Evolutionary conservation across 2,113 vertebrate species (phyloP).

Genomic region (Struthio camelus): DNA sequence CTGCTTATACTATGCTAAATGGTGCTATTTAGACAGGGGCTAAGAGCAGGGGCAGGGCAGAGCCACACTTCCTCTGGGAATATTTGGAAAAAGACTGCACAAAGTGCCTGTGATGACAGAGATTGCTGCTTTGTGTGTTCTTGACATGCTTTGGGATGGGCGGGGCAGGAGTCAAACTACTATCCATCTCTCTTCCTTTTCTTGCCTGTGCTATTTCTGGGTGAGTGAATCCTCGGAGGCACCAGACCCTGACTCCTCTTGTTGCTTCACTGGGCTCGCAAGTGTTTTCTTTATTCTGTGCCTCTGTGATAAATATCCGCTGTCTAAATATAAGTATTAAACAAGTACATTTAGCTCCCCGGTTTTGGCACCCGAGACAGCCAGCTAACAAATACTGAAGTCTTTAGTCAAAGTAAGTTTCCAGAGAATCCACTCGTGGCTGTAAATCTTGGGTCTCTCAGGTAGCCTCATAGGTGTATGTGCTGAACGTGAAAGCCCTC

Average conservation of each 20-base stretch:
- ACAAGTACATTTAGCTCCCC: background rate
- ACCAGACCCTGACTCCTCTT: background rate
- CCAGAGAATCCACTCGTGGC: background rate
- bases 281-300: background rate
- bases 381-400: background rate
- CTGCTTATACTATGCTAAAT: background rate
- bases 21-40: slow-evolving; percentile 17
- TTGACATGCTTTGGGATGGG: background rate
- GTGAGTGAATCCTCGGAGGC: background rate
- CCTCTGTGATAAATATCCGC: background rate
- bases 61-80: background rate
- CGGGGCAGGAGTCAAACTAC: background rate
- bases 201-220: background rate
- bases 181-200: background rate
- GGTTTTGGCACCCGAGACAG: background rate
- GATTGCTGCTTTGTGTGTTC: slow-evolving; percentile 23
- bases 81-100: background rate
- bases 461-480: background rate
- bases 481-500: background rate
- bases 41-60: slow-evolving; percentile 10
- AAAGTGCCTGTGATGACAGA: slow-evolving; percentile 11
- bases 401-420: background rate
- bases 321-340: background rate
- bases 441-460: background rate
- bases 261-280: background rate